These are phyloP conservation scores for Euphonia xanthogaster DNA, from an alignment of 2,797 vertebrate genomes.

Conservation along the genomic window DNA sequence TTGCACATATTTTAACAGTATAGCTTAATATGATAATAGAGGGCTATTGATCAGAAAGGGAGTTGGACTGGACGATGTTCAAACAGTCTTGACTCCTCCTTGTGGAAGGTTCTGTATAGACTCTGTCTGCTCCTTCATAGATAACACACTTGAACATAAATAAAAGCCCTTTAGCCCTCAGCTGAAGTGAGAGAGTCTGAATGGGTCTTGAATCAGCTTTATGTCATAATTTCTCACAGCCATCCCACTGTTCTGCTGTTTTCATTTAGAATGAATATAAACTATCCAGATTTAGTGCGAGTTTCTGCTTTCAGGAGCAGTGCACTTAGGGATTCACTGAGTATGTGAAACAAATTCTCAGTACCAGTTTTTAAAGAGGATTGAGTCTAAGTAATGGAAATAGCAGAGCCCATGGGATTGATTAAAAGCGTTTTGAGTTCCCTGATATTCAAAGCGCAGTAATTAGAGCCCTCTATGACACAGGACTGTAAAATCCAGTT, in stretches of 20 bases:
- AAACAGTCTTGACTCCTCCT: conserved; percentile 29
- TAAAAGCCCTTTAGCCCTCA: conserved; percentile 47
- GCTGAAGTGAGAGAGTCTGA: conserved; percentile 40
- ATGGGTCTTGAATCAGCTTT: conserved; percentile 54
- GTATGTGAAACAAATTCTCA: conserved; percentile 16
- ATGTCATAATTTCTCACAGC: conserved; percentile 28
- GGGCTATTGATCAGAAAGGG: background rate
- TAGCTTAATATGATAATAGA: background rate
- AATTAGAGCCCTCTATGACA: conserved; percentile 18
- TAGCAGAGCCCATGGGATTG: background rate
- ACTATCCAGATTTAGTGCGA: background rate
- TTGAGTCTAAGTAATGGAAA: conserved; percentile 34
- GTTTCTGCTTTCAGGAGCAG: conserved; percentile 8
- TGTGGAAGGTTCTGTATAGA: conserved; percentile 35
- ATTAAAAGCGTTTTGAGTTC: background rate
- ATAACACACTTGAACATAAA: conserved; percentile 29
- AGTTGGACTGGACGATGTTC: background rate
- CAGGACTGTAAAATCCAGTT: background rate
- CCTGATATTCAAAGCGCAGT: background rate
- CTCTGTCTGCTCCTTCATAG: conserved; percentile 62
- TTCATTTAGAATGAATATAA: conserved; percentile 7
- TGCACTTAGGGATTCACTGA: conserved; percentile 20
- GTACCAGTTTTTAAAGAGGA: background rate
- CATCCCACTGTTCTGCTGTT: conserved; percentile 30
- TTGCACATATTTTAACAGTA: background rate